Evolutionary conservation across 1,140 invertebrate species (phyloP), one percentile per base, ranked within the genome.

Genomic region (Leptinotarsa defecta): DNA sequence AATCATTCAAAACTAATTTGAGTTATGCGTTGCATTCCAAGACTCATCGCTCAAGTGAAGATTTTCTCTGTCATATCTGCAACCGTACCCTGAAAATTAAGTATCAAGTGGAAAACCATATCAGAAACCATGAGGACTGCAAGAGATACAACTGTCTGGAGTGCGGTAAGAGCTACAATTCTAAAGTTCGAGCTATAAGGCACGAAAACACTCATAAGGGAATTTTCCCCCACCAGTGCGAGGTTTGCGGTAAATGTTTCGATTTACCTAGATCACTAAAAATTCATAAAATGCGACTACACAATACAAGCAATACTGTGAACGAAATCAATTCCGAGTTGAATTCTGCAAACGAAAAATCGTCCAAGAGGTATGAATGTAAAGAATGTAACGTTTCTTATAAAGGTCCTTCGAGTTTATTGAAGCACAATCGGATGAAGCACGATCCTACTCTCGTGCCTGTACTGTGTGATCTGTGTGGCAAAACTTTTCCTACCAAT

Each of bases 401-500:
- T 49, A 76, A 77, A 73, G 78, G 75, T 57, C 75, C 79, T 2
- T 78, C 75, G 75, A 78, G 78, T 67, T 61, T 82, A 20, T 71
- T 74, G 13, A 78, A 78, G 17, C 81, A 82, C 70, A 24, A 65
- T 5, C 13, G 13, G 13, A 24, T 34, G 20, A 65, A 24, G 64
- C 64, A 65, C 20, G 27, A 65, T 15, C 52, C 52, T 3, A 57
- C 15, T 2, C 20, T 22, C 4, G 20, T 24, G 13, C 20, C 15
- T 34, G 64, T 76, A 22, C 57, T 74, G 0, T 92, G 91, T 84
- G 89, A 91, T 77, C 89, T 93, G 43, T 95, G 94, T 84, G 90
- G 90, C 20, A 95, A 96, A 86, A 90, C 91, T 73, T 90, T 96
- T 67, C 89, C 90, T 48, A 90, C 87, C 57, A 87, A 88, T 1